Evolutionary conservation across 2,797 vertebrate genomes (phyloP), one percentile per base, ranked within the genome.

Genomic region (Coluber constrictor): DNA sequence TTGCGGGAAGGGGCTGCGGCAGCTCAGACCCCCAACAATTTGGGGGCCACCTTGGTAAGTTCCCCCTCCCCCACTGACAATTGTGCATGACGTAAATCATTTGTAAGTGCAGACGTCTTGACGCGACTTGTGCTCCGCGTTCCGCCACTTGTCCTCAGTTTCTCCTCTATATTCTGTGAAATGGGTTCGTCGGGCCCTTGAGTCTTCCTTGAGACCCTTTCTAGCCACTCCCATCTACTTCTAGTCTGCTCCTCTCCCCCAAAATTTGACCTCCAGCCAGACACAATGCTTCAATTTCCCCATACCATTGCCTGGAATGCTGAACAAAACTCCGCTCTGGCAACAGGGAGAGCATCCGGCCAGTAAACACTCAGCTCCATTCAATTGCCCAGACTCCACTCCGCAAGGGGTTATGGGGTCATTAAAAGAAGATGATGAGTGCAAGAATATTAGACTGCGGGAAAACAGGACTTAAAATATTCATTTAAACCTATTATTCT

Each of bases 1-100:
- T 96, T 98, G 94, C 97, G 97, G 54, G 98, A 98, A 0, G 98
- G 97, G 32, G 95, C 95, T 15, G 10, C 92, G 0, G 91, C 74
- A 4, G 88, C 95, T 12, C 98, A 97, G 93, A 96, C 95, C 32
- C 93, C 98, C 8, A 97, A 94, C 91, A 97, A 98, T 63, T 91
- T 98, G 96, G 98, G 99, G 86, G 98, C 99, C 92, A 99, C 99
- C 0, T 97, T 99, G 98, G 99, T 99, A 95, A 98, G 95, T 83
- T 10, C 20, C 37, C 20, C 74, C 20, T 20, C 6, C 18, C 4
- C 47, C 47, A 16, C 16, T 37, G 10, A 83, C 74, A 10, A 25
- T 25, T 12, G 3, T 0, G 37, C 20, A 47, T 3, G 3, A 23
- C 6, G 9, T 47, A 20, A 79, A 18, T 9, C 74, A 23, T 74